Evolutionary conservation across 2,888 invertebrate species (phyloP), one percentile per base, ranked within the genome.

Genomic region (Physocephala rufipes): DNA sequence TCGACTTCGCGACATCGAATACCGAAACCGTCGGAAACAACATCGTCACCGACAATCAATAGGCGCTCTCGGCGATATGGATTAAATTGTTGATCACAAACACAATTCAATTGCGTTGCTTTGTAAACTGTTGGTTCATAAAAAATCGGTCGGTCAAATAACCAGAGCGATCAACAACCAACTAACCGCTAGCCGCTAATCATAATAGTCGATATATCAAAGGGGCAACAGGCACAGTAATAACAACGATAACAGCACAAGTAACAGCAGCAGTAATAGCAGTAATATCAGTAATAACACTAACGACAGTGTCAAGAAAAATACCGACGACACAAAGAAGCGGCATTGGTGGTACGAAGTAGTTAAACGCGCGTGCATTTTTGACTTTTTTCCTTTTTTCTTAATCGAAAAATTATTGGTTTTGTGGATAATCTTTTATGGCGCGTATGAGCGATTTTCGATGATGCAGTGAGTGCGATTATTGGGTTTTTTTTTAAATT

Each of bases 211-310:
- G 5, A 36, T 36, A 7, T 36, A 7, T 4, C 9, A 7, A 61
- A 43, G 70, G 43, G 47, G 66, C 67, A 19, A 61, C 62, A 45
- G 15, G 47, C 53, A 64, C n/a, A 7, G 64, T 21, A 28, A 28
- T 19, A 13, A 24, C 2, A 3, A 12, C 61, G 45, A 47, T 30
- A 51, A n/a, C 70, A 55, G 26, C 45, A 61, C 15, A 53, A 67
- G 62, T 47, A 65, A 61, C 63, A 47, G 55, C 63, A 59, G 67
- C 63, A 51, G 45, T 16, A 61, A 28, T n/a, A 70, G 59, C 68
- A 64, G 70, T 71, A 76, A 73, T 72, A 71, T 69, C 73, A 73
- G 51, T 49, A 24, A n/a, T n/a, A n/a, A n/a, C n/a, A n/a, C n/a
- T n/a, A n/a, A n/a, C n/a, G n/a, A n/a, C n/a, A n/a, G n/a, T n/a